Conservation (phyloP, 1,140 invertebrate species). For the Trinorchestia longiramus region DNA sequence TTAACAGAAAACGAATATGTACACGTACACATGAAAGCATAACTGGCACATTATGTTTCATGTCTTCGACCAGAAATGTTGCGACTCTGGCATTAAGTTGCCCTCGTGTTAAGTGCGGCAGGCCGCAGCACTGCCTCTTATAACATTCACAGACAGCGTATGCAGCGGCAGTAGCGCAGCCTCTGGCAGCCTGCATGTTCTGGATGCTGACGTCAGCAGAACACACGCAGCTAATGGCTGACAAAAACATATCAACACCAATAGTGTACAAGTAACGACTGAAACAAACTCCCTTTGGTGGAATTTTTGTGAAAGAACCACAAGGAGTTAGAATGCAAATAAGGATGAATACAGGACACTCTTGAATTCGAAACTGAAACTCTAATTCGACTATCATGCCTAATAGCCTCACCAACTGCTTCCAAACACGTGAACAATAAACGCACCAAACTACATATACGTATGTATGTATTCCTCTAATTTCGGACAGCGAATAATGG, state of each 20-base stretch:
- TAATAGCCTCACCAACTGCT: background rate
- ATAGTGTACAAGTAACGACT: background rate
- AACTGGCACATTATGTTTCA: background rate
- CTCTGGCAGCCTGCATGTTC: background rate
- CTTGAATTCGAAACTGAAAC: background rate
- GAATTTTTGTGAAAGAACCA: background rate
- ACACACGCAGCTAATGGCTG: background rate
- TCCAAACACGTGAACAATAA: background rate
- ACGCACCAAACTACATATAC: background rate
- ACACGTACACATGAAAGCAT: background rate
- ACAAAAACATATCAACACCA: background rate
- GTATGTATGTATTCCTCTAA: background rate
- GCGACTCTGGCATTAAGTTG: background rate
- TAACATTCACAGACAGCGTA: background rate
- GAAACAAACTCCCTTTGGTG: background rate
- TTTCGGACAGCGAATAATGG: background rate
- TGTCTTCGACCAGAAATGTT: background rate
- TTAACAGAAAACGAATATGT: background rate
- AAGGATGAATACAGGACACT: background rate
- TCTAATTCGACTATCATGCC: background rate
- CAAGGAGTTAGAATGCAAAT: background rate
- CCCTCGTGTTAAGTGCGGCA: background rate
- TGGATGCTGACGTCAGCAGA: background rate
- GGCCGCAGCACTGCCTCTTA: background rate
- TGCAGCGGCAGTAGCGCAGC: background rate